phyloP scores from a whole-genome alignment of 2,113 vertebrate species.

The Reinhardtius hippoglossoides region DNA sequence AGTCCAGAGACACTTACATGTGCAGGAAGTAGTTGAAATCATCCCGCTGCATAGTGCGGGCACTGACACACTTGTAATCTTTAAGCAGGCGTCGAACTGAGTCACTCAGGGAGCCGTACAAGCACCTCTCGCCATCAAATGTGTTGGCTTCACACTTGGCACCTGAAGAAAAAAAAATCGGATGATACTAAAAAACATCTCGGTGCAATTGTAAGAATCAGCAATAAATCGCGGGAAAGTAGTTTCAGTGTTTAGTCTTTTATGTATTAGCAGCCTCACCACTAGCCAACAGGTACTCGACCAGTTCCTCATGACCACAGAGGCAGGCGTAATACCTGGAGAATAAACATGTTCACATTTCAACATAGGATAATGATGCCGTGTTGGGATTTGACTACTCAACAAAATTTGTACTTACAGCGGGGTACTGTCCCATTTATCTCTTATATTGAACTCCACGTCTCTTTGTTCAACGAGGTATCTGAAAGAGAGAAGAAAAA shows the following conservation, averaged over 20 bases:
- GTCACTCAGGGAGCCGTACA: constrained; percentile 93
- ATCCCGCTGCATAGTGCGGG: constrained; percentile 90
- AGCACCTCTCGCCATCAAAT: constrained; percentile 93
- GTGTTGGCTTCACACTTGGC: constrained; percentile 97
- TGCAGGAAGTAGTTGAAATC: constrained; percentile 93
- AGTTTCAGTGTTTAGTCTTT: neutral
- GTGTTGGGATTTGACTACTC: neutral
- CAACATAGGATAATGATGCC: neutral
- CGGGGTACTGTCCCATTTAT: constrained; percentile 98
- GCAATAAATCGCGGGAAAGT: neutral
- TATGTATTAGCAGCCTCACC: constrained; percentile 82
- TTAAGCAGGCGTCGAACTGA: constrained; percentile 90
- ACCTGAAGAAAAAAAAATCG: constrained; percentile 75
- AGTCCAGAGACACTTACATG: constrained; percentile 79
- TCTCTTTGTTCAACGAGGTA: constrained; percentile 97
- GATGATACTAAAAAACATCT: neutral
- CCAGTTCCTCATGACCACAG: constrained; percentile 95
- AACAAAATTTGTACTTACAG: constrained; percentile 85
- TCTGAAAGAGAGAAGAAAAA: constrained; percentile 74
- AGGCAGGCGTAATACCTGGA: constrained; percentile 95
- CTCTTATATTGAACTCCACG: constrained; percentile 95
- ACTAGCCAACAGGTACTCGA: constrained; percentile 93
- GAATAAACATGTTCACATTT: neutral
- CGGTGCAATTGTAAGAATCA: neutral
- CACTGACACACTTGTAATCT: constrained; percentile 93